Evolutionary conservation across 1,140 invertebrate genomes (phyloP), one percentile per base, ranked within the genome.

Genomic region (Dendroctonus valens): DNA sequence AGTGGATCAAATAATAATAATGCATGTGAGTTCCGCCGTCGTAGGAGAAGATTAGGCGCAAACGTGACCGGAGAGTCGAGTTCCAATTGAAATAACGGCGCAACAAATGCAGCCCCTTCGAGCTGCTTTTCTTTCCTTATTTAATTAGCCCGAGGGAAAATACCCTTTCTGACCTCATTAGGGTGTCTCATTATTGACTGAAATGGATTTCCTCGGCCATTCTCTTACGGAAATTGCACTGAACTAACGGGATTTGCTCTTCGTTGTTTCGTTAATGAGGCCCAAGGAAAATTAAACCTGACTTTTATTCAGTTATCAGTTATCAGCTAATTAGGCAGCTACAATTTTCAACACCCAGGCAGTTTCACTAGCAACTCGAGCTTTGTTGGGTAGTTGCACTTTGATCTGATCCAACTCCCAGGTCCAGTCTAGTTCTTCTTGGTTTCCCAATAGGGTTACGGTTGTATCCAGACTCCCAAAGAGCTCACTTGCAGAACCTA

Each of bases 401-500:
- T 68, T 41, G 1, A 75, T 69, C 55, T 61, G 38, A n/a, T 70
- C 55, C 7, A 60, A 41, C 2, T 59, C 59, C 6, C 64, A 7
- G 26, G 41, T 37, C 68, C 63, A 67, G 55, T 73, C 65, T 46
- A 73, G 26, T 39, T 60, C 53, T 39, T 41, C 60, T 1, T 15
- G 9, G 69, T 79, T 78, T n/a, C 81, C 81, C 46, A 84, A 72
- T 69, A 83, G 62, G 50, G 72, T 70, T 7, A 83, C 72, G 40
- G 72, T 48, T 63, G 79, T 78, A 42, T 71, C 72, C 3, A 72
- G 75, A 38, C 68, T 74, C 38, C 75, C 74, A 41, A 84, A 73
- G 42, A 77, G 69, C 37, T 69, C 59, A 0, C 69, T 69, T 0
- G 82, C 70, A 14, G 81, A 79, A 26, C 76, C 80, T 3, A 91